Percentiles rank a stretch among this genome's conserved stretches.
phyloP scores from a whole-genome alignment of 2,888 invertebrate species.

The Scaptomyza tumidula region DNA sequence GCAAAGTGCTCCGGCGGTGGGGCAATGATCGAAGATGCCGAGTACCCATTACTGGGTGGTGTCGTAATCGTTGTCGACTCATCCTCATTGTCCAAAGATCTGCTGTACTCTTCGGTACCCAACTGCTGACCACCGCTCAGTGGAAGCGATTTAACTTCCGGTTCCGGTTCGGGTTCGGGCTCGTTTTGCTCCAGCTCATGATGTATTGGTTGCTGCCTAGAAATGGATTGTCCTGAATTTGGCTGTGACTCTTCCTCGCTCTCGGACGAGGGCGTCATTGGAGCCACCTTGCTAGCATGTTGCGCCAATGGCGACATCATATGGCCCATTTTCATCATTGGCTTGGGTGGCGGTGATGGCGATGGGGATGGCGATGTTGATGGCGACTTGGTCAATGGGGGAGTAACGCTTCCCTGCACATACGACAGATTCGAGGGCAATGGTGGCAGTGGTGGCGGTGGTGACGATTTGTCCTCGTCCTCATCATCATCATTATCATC shows the following conservation, averaged over 20 bases:
- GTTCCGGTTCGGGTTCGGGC: constrained; percentile 13
- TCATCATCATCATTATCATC: constrained; percentile 57
- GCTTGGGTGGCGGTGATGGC: constrained; percentile 81
- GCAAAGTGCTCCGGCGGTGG: constrained; percentile 80
- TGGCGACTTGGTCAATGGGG: constrained; percentile 77
- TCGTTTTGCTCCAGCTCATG: constrained; percentile 3
- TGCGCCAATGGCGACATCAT: constrained; percentile 81
- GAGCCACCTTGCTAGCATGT: constrained; percentile 70
- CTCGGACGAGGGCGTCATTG: constrained; percentile 80
- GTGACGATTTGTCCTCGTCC: constrained; percentile 75
- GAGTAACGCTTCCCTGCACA: constrained; percentile 75
- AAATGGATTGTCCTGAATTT: constrained; percentile 74
- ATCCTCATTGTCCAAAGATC: constrained; percentile 80
- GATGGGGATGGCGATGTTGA: constrained; percentile 83
- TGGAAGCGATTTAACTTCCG: constrained; percentile 26
- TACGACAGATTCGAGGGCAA: constrained; percentile 82
- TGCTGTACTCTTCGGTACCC: constrained; percentile 70
- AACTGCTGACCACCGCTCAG: constrained; percentile 50
- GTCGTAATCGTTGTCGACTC: constrained; percentile 83
- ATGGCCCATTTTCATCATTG: constrained; percentile 65
- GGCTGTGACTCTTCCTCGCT: constrained; percentile 82
- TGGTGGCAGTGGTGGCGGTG: constrained; percentile 82
- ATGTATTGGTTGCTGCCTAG: constrained; percentile 28
- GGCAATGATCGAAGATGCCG: constrained; percentile 81
- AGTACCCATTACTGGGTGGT: constrained; percentile 83